Percentiles rank a stretch among this genome's conserved stretches.
Evolutionary conservation across 1,140 invertebrate genomes (phyloP).

Genomic region (Diabrotica undecimpunctata): DNA sequence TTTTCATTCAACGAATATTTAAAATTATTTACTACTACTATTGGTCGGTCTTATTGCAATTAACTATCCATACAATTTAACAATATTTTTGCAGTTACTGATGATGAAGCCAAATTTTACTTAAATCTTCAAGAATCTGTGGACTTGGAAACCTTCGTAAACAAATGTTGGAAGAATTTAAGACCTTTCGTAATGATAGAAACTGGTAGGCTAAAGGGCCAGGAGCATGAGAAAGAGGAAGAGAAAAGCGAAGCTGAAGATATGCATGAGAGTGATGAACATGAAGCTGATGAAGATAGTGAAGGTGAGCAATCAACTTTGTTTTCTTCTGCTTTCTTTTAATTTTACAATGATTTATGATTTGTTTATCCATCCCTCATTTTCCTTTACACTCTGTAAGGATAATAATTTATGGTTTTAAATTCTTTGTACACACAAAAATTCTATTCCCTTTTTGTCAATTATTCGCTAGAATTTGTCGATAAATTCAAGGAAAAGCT

Average conservation of each 20-base stretch:
- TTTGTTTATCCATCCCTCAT: too few relatives aligned
- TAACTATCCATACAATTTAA: too few relatives aligned
- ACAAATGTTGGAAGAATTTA: conserved; percentile 67
- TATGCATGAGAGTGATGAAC: conserved; percentile 46
- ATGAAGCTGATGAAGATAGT: conserved; percentile 24
- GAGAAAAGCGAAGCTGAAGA: conserved; percentile 40
- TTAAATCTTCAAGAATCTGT: conserved; percentile 69
- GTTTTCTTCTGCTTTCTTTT: neutral
- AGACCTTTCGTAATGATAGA: conserved; percentile 76
- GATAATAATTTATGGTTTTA: too few relatives aligned
- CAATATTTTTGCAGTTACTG: conserved; percentile 57
- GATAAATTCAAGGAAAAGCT: too few relatives aligned
- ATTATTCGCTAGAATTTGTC: too few relatives aligned
- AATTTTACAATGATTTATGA: too few relatives aligned
- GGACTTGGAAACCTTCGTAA: conserved; percentile 66
- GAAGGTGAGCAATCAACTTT: conserved; percentile 13
- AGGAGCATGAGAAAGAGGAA: conserved; percentile 34
- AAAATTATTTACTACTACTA: too few relatives aligned
- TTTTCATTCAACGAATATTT: too few relatives aligned
- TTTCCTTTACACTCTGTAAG: too few relatives aligned
- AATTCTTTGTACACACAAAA: too few relatives aligned
- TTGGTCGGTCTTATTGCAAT: too few relatives aligned
- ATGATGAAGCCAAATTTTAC: conserved; percentile 83
- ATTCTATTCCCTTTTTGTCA: too few relatives aligned
- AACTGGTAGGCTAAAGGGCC: conserved; percentile 62